Conservation (phyloP, 2,888 invertebrate species). For the Machimus rusticus region DNA sequence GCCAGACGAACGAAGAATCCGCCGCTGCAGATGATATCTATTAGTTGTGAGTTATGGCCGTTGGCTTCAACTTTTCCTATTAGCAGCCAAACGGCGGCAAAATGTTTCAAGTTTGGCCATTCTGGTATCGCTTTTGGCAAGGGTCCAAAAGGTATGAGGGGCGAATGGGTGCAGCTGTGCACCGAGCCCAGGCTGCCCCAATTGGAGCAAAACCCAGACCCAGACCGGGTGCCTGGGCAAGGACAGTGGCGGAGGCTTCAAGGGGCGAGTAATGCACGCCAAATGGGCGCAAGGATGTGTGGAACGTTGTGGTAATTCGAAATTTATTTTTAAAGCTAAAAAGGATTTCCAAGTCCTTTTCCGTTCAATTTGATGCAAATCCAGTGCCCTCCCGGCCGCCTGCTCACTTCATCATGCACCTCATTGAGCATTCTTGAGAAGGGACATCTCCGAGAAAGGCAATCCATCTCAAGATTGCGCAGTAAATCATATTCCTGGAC, state of each 20-base stretch:
- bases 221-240: background rate
- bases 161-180: background rate
- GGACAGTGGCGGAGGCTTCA: background rate
- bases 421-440: background rate
- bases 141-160: background rate
- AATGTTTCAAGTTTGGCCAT: background rate
- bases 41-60: conserved; percentile 11
- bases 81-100: background rate
- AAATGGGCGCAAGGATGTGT: conserved; percentile 1
- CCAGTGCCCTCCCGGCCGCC: background rate
- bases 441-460: background rate
- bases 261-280: background rate
- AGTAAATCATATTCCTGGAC: background rate
- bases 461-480: background rate
- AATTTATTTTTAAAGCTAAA: background rate
- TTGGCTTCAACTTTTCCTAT: conserved; percentile 5
- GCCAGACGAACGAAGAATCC: background rate
- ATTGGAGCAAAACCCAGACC: background rate
- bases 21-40: conserved; percentile 20
- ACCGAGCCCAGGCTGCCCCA: background rate
- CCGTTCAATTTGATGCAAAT: background rate
- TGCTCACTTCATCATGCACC: background rate
- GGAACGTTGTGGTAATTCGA: background rate
- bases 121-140: background rate
- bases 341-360: background rate